phyloP scores from a whole-genome alignment of 2,888 invertebrate species.

The Himalopsyche tibetana region DNA sequence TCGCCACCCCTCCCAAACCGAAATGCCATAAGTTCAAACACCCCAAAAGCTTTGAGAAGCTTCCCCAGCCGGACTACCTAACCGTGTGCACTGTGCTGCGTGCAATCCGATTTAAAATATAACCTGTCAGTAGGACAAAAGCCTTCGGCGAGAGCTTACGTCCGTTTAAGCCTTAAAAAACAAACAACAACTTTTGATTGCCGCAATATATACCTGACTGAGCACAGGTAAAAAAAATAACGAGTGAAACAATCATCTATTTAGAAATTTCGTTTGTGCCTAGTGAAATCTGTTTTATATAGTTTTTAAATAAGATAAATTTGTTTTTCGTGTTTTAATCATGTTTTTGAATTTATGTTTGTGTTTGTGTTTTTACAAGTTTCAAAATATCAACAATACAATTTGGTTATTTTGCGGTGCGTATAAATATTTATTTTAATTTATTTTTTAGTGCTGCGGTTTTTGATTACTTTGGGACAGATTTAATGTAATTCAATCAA shows the following conservation, averaged over 20 bases:
- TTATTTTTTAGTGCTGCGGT: too few relatives aligned
- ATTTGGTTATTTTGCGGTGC: too few relatives aligned
- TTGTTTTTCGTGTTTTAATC: neutral
- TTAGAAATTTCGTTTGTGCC: too few relatives aligned
- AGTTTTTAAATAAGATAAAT: too few relatives aligned
- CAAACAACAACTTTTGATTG: neutral
- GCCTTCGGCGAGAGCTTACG: conserved; percentile 39
- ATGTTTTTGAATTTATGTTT: too few relatives aligned
- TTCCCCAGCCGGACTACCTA: neutral
- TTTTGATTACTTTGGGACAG: too few relatives aligned
- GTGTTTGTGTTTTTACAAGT: too few relatives aligned
- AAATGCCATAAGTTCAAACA: conserved; percentile 1
- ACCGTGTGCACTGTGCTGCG: conserved; percentile 12
- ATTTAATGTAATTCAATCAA: too few relatives aligned
- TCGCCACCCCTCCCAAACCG: neutral
- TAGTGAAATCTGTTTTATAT: too few relatives aligned
- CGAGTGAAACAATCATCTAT: neutral
- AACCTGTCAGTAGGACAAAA: conserved; percentile 39
- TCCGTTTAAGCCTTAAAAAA: conserved; percentile 29
- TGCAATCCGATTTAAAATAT: conserved; percentile 31
- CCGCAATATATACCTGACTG: conserved; percentile 7
- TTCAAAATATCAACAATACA: too few relatives aligned
- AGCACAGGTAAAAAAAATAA: conserved; percentile 8
- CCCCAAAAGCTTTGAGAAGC: conserved; percentile 31
- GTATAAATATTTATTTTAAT: too few relatives aligned